Base-by-base conservation (phyloP, 92 coral and sea anemone genomes). In the Anthopleura xanthogrammica region DNA sequence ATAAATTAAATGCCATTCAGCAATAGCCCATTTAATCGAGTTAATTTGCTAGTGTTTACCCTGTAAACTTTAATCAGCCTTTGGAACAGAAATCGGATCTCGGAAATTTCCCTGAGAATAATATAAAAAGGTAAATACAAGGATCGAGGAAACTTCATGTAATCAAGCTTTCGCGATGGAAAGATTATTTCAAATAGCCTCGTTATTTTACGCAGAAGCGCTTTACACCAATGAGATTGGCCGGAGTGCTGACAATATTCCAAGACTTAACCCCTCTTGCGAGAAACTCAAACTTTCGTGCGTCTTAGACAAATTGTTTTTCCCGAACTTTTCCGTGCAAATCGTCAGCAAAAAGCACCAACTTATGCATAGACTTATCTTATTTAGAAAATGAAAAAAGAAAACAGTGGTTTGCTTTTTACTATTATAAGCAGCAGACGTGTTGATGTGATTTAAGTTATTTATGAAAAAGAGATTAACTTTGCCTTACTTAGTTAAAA, bases 391-490 rank as follows among this genome's bases (percentile, higher is more conserved):
- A 23, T 5, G 5, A 29, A 16, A 10, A 68, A 29, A 29, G 7
- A 68, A 64, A 68, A 29, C 4, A 42, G 74, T 29, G 74, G 14
- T 68, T 68, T 12, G 42, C 11, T 62, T 29, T 68, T 68, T 68
- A 68, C 74, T 68, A 68, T 68, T 68, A 24, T 36, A 80, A 64
- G 56, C 52, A 72, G 29, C 83, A 80, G 83, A 41, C 52, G 71
- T 43, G 60, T 80, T 52, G 84, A 16, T 70, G 16, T 68, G 36
- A 22, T 70, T 81, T 81, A 68, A 81, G 84, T 81, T 68, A 81
- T 81, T 81, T 36, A 81, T 81, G 84, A 70, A 62, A 62, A 62
- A 41, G 19, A 81, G 84, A 81, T 81, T 68, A 50, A 14, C 43
- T 11, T 54, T 81, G 64, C 11, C 84, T 68, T 76, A 46, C 42